phyloP scores from a whole-genome alignment of 2,113 vertebrate genomes.

The Clupea harengus region DNA sequence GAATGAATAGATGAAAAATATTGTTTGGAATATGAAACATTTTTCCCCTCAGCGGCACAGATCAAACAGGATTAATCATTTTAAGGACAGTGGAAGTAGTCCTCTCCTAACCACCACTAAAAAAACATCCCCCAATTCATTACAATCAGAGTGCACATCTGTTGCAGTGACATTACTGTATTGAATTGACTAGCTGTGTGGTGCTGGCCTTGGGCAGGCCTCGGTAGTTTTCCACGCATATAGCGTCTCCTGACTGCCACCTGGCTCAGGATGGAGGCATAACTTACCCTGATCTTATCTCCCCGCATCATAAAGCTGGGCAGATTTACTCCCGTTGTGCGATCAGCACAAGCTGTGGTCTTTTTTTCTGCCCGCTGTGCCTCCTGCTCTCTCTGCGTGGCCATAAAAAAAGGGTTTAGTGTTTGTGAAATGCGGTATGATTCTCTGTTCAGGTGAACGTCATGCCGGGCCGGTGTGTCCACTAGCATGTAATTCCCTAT shows the following conservation, averaged over 20 bases:
- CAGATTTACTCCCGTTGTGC: not conserved
- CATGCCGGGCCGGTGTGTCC: no score
- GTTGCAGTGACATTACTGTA: not conserved
- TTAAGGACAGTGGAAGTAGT: not conserved
- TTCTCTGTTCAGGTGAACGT: no score
- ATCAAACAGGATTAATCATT: not conserved
- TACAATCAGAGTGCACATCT: slow-evolving; percentile 1
- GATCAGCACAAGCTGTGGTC: not conserved
- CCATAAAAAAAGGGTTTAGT: not conserved
- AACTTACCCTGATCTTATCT: not conserved
- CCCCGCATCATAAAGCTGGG: not conserved
- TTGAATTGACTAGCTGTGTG: not conserved
- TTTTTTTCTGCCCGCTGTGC: not conserved
- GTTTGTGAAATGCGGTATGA: no score
- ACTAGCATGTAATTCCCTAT: no score
- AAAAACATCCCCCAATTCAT: not conserved
- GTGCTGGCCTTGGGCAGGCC: not conserved
- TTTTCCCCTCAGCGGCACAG: not conserved
- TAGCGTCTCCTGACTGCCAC: not conserved
- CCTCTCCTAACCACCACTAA: not conserved
- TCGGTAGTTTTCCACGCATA: not conserved
- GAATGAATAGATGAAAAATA: not conserved
- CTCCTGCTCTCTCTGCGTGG: not conserved
- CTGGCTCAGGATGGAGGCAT: not conserved
- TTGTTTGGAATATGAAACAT: not conserved